phyloP scores from a whole-genome alignment of 2,888 invertebrate species.

The Synergus laeviventris region DNA sequence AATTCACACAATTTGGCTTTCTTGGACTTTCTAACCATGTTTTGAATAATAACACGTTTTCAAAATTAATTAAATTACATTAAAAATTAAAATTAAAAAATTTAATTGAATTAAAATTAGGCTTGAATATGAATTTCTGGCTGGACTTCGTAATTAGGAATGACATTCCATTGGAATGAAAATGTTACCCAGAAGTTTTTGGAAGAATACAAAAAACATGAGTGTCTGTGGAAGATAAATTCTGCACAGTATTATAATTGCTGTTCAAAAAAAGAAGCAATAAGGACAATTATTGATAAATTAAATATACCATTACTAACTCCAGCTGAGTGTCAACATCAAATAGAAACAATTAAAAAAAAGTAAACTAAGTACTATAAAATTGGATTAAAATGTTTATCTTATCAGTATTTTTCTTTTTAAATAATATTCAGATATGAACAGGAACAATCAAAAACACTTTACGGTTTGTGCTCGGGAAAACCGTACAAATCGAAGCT shows the following conservation, averaged over 20 bases:
- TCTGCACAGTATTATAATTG: slow-evolving; percentile 58
- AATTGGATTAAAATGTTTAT: no score
- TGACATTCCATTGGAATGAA: slow-evolving; percentile 63
- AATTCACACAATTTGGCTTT: neutral
- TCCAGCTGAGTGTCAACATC: slow-evolving; percentile 59
- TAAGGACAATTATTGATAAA: slow-evolving; percentile 56
- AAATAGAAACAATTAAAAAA: slow-evolving; percentile 61
- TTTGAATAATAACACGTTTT: neutral
- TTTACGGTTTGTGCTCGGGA: slow-evolving; percentile 49
- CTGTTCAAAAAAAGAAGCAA: slow-evolving; percentile 56
- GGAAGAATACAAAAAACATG: slow-evolving; percentile 59
- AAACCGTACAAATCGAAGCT: slow-evolving; percentile 56
- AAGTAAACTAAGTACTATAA: slow-evolving; percentile 56
- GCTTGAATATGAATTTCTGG: slow-evolving; percentile 5
- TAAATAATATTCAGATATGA: slow-evolving; percentile 52
- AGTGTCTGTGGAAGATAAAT: slow-evolving; percentile 66
- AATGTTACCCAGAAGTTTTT: slow-evolving; percentile 56
- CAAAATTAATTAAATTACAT: neutral
- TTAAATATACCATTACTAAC: slow-evolving; percentile 55
- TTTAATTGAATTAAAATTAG: neutral
- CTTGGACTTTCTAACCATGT: slow-evolving; percentile 15
- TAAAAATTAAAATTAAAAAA: neutral
- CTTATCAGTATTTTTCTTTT: slow-evolving; percentile 4
- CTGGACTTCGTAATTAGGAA: slow-evolving; percentile 46
- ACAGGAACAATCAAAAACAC: slow-evolving; percentile 56